A percentile compares a stretch with the other conserved stretches of the same genome.
Conservation (phyloP, 1,140 invertebrate genomes). For the Pachypeltis micranthus region DNA sequence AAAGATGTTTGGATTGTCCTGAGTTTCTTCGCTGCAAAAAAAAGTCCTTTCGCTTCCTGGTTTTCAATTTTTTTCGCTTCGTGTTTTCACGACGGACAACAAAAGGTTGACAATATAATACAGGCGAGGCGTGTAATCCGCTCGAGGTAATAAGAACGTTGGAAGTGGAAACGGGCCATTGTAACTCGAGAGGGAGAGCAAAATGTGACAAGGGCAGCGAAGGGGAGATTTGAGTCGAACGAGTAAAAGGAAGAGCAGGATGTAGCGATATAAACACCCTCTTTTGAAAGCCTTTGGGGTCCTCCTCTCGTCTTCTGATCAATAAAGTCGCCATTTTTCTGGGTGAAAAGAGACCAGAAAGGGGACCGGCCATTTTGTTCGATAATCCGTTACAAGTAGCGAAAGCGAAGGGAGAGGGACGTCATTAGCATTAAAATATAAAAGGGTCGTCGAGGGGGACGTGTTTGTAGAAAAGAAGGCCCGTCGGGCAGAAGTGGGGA, state of each 20-base stretch:
- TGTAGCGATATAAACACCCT: constrained; percentile 7
- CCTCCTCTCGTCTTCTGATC: neutral
- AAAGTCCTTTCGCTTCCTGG: neutral
- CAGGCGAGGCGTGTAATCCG: neutral
- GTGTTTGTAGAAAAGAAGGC: too few species aligned
- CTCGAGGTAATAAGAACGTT: neutral
- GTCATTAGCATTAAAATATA: neutral
- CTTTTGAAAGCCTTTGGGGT: neutral
- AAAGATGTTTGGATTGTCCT: constrained; percentile 2
- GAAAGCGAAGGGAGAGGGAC: neutral
- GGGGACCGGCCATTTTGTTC: neutral
- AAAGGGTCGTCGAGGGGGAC: too few species aligned
- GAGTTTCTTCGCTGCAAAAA: neutral
- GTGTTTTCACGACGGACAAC: neutral
- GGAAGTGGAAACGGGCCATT: neutral
- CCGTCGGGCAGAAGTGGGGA: too few species aligned
- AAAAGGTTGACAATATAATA: neutral
- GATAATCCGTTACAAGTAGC: constrained; percentile 3
- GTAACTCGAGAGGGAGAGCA: neutral
- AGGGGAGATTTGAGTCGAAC: too few species aligned
- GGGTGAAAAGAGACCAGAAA: neutral
- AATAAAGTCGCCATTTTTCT: constrained; percentile 7
- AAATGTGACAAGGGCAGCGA: neutral
- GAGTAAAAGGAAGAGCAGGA: neutral
- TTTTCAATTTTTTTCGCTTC: neutral